Percentiles rank a stretch among this genome's conserved stretches.
Conservation (phyloP, 2,797 vertebrate genomes). For the Sebastes glaucus region DNA sequence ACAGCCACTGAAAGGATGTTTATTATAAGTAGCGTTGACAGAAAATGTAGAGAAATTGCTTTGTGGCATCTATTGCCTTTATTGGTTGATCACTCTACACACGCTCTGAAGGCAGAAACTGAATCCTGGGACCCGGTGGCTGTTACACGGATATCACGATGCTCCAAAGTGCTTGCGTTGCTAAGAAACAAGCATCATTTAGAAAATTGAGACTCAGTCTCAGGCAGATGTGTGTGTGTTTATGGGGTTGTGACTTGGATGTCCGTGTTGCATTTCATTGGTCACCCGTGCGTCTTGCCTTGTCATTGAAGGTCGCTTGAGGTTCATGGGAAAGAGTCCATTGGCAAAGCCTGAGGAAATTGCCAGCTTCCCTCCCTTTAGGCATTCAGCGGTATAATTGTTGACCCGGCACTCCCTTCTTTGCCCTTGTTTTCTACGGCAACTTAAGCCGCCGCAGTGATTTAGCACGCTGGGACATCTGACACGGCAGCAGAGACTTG, state of each 20-base stretch:
- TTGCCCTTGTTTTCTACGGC: constrained; percentile 58
- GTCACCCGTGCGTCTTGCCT: constrained; percentile 34
- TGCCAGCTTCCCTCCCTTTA: constrained; percentile 67
- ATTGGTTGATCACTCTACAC: neutral
- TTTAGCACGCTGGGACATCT: constrained; percentile 41
- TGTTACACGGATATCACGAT: constrained; percentile 16
- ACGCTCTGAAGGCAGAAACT: constrained; percentile 15
- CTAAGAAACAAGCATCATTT: constrained; percentile 68
- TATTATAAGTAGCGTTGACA: neutral
- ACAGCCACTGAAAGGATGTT: neutral
- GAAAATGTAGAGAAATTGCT: neutral
- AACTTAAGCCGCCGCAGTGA: constrained; percentile 29
- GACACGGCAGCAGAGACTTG: constrained; percentile 21
- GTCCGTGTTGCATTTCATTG: constrained; percentile 28
- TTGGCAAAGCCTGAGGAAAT: constrained; percentile 74
- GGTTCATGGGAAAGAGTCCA: constrained; percentile 77
- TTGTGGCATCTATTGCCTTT: constrained; percentile 7
- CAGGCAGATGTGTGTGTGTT: neutral
- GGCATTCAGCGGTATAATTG: constrained; percentile 50
- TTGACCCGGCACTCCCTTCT: constrained; percentile 58
- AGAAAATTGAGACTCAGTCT: constrained; percentile 16
- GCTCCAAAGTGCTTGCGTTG: constrained; percentile 46
- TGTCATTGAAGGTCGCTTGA: constrained; percentile 58
- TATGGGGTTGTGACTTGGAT: constrained; percentile 16
- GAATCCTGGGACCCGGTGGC: constrained; percentile 10